Conservation (phyloP, 2,113 vertebrate species). For the Barbus barbus region DNA sequence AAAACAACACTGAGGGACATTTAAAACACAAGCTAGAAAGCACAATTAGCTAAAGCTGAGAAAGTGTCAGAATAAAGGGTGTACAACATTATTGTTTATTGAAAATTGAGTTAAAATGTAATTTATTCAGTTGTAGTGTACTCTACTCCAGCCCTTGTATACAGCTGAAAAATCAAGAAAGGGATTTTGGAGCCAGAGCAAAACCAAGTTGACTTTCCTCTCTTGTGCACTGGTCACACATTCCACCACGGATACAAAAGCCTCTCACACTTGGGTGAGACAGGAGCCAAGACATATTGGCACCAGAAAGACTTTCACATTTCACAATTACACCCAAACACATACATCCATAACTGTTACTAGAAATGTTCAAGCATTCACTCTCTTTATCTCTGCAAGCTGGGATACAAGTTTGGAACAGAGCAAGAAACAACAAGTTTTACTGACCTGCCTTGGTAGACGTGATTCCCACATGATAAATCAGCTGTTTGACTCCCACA, state of each 20-base stretch:
- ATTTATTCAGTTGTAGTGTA: neutral
- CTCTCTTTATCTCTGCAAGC: neutral
- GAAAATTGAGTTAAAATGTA: neutral
- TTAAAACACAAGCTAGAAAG: neutral
- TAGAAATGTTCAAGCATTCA: neutral
- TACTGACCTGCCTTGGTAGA: constrained; percentile 46
- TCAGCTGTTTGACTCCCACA: neutral
- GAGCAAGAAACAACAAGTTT: neutral
- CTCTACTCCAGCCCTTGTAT: neutral
- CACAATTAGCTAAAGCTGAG: constrained; percentile 3
- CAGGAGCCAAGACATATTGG: neutral
- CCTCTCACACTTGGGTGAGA: constrained; percentile 29
- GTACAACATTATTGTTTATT: neutral
- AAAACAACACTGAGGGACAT: neutral
- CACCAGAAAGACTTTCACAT: constrained; percentile 26
- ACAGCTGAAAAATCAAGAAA: neutral
- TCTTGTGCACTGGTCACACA: constrained; percentile 13
- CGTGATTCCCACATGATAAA: constrained; percentile 18
- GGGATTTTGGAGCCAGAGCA: neutral
- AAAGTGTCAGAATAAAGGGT: neutral
- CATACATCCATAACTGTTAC: neutral
- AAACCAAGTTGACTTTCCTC: neutral
- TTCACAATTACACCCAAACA: constrained; percentile 10
- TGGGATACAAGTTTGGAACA: neutral
- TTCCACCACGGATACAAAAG: constrained; percentile 34